These are phyloP conservation scores for Oreochromis aureus DNA, from an alignment of 2,113 vertebrate genomes.

Conservation along the genomic window DNA sequence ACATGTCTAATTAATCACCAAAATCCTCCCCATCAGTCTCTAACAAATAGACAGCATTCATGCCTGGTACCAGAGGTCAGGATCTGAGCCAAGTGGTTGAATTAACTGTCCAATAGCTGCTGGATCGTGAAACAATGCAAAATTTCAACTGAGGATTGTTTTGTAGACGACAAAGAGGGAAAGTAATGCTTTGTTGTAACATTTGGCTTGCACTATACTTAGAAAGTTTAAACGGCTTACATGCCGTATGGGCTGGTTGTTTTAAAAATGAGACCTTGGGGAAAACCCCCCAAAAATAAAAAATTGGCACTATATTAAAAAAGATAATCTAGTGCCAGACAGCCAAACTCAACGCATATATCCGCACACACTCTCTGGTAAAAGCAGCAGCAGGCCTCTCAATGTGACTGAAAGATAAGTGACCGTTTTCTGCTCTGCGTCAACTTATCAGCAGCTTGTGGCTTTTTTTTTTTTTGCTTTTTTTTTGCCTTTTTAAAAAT, in stretches of 20 bases:
- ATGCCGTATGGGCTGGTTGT: not conserved
- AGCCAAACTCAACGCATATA: not conserved
- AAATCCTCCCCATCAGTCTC: slow-evolving; percentile 37
- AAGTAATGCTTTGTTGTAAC: not conserved
- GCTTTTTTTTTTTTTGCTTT: not conserved
- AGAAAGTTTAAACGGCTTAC: not conserved
- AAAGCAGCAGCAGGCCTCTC: not conserved
- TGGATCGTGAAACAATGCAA: slow-evolving; percentile 19
- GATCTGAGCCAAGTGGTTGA: slow-evolving; percentile 35
- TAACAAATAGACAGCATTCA: slow-evolving; percentile 29
- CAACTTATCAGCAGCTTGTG: slow-evolving; percentile 24
- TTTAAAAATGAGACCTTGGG: not conserved
- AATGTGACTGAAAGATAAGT: slow-evolving; percentile 18
- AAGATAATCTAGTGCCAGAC: not conserved
- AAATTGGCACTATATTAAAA: not conserved
- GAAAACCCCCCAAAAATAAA: not conserved
- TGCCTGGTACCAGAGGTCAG: slow-evolving; percentile 16
- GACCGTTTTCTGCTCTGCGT: not conserved
- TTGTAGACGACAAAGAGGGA: not conserved
- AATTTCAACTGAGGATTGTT: not conserved
- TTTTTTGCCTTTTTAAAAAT: not conserved
- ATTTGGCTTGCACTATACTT: not conserved
- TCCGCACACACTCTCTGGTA: not conserved
- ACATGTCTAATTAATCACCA: slow-evolving; percentile 50
- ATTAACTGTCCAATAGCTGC: slow-evolving; percentile 21